Evolutionary conservation across 2,888 invertebrate genomes (phyloP).

Genomic region (Caenorhabditis parvicauda): DNA sequence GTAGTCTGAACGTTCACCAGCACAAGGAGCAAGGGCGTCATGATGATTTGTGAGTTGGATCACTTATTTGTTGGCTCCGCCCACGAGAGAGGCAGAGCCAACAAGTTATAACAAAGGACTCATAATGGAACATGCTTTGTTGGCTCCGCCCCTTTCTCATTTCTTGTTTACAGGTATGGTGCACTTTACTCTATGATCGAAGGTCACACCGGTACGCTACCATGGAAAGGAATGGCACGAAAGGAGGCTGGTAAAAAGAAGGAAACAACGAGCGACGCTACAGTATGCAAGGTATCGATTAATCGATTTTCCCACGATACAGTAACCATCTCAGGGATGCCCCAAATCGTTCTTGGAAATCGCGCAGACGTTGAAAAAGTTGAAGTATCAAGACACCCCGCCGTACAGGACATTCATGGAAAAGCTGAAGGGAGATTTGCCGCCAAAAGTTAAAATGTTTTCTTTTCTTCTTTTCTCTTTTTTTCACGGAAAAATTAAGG

Average conservation of each 20-base stretch:
- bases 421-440: slow-evolving; percentile 34
- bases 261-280: slow-evolving; percentile 32
- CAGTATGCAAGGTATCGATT: slow-evolving; percentile 29
- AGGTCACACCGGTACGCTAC: slow-evolving; percentile 42
- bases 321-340: slow-evolving; percentile 21
- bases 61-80: no score
- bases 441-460: slow-evolving; percentile 33
- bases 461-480: neutral
- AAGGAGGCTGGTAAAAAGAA: slow-evolving; percentile 44
- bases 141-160: neutral
- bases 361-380: slow-evolving; percentile 25
- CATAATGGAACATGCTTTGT: neutral
- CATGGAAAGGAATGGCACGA: slow-evolving; percentile 51
- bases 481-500: slow-evolving; percentile 19
- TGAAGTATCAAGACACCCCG: slow-evolving; percentile 44
- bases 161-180: slow-evolving; percentile 10
- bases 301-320: neutral
- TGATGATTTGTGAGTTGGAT: slow-evolving; percentile 77
- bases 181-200: slow-evolving; percentile 48
- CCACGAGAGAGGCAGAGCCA: no score
- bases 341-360: slow-evolving; percentile 43
- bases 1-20: slow-evolving; percentile 95
- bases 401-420: slow-evolving; percentile 35
- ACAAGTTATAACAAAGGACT: neutral
- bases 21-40: slow-evolving; percentile 97